phyloP scores from a whole-genome alignment of 2,113 vertebrate genomes.

The Lepidothrix coronata region DNA sequence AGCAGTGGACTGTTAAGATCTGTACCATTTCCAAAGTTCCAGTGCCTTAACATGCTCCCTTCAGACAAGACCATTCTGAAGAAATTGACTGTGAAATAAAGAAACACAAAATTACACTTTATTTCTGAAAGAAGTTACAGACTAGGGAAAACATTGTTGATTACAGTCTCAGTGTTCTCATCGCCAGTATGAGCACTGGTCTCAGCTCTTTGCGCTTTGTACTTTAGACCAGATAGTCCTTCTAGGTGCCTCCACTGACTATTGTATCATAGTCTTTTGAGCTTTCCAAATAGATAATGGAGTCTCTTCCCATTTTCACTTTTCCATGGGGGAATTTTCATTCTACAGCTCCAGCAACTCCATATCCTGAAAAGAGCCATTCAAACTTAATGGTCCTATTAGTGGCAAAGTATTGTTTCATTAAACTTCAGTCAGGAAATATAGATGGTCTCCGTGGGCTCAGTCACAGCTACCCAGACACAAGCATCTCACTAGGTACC shows the following conservation, averaged over 20 bases:
- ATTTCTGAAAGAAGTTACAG: neutral
- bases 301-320: neutral
- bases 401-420: neutral
- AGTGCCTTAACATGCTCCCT: neutral
- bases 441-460: neutral
- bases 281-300: neutral
- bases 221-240: neutral
- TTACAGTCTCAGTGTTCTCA: neutral
- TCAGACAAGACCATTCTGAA: slow-evolving; percentile 9
- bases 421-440: slow-evolving; percentile 20
- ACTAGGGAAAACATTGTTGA: neutral
- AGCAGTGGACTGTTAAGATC: neutral
- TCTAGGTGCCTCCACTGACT: neutral
- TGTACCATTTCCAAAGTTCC: neutral
- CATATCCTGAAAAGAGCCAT: neutral
- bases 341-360: neutral
- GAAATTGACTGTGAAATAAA: slow-evolving; percentile 59
- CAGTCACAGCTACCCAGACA: neutral
- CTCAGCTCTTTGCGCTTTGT: neutral
- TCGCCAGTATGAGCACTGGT: neutral
- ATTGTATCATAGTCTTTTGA: neutral
- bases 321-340: neutral
- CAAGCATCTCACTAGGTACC: neutral
- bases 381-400: slow-evolving; percentile 4
- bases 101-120: slow-evolving; percentile 18